Evolutionary conservation across 2,113 vertebrate species (phyloP).

Genomic region (Lycocorax pyrrhopterus): DNA sequence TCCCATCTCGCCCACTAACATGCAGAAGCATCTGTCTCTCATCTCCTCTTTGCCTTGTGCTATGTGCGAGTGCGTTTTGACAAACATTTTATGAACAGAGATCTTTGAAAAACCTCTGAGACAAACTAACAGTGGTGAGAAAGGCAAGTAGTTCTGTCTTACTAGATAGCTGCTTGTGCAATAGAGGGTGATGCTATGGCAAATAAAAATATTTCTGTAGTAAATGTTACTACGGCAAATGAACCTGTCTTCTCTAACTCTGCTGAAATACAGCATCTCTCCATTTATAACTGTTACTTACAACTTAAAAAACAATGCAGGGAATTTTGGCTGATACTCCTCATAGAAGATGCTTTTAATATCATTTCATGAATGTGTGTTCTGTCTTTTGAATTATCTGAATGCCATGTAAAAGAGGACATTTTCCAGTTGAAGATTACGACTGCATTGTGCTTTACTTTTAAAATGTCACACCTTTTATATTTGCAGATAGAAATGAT

Average conservation of each 20-base stretch:
- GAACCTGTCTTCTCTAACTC: background rate
- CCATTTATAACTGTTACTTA: background rate
- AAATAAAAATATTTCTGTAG: slow-evolving; percentile 31
- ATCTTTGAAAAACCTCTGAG: slow-evolving; percentile 7
- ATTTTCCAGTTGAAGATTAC: background rate
- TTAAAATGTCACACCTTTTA: background rate
- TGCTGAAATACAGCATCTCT: background rate
- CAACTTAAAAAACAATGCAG: background rate
- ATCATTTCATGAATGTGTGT: background rate
- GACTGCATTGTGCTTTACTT: background rate
- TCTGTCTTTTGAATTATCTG: background rate
- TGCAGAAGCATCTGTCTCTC: slow-evolving; percentile 44
- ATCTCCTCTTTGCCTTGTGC: slow-evolving; percentile 30
- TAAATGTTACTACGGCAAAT: background rate
- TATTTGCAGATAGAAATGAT: background rate
- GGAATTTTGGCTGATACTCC: background rate
- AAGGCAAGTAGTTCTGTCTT: background rate
- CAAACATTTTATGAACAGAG: slow-evolving; percentile 36
- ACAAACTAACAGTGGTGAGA: background rate
- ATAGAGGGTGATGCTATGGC: background rate
- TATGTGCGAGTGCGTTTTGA: background rate
- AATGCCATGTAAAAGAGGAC: background rate
- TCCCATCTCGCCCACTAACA: background rate
- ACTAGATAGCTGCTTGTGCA: background rate
- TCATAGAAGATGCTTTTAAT: background rate